phyloP scores from a whole-genome alignment of 2,797 vertebrate genomes.

The Gymnocypris eckloni region DNA sequence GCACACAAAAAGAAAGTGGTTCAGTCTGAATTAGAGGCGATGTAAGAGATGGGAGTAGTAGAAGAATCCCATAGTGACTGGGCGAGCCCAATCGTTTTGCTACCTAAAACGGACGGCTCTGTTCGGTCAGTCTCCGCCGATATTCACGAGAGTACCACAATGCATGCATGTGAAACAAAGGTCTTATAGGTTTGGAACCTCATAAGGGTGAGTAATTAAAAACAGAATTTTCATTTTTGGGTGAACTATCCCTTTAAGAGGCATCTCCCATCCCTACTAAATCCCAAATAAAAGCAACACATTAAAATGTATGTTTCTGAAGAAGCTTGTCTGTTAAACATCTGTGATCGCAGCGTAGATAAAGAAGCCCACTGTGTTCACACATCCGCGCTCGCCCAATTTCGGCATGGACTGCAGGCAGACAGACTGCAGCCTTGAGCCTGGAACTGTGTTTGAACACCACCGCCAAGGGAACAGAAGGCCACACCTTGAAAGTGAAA shows the following conservation, averaged over 20 bases:
- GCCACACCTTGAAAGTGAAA: constrained; percentile 38
- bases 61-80: no score
- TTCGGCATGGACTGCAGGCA: constrained; percentile 17
- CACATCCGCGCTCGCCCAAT: constrained; percentile 32
- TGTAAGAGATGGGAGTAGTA: no score
- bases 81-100: no score
- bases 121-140: no score
- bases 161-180: no score
- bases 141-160: no score
- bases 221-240: neutral
- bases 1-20: no score
- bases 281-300: neutral
- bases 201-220: neutral
- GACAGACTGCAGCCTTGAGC: constrained; percentile 3
- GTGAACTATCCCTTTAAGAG: neutral
- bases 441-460: constrained; percentile 46
- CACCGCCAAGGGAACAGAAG: neutral
- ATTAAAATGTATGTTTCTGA: neutral
- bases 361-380: constrained; percentile 46
- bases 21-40: no score
- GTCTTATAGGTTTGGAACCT: no score
- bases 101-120: no score
- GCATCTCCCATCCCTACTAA: neutral
- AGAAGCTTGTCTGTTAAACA: neutral
- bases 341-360: neutral